Conservation (phyloP, 2,797 vertebrate genomes). For the Cynopterus sphinx region DNA sequence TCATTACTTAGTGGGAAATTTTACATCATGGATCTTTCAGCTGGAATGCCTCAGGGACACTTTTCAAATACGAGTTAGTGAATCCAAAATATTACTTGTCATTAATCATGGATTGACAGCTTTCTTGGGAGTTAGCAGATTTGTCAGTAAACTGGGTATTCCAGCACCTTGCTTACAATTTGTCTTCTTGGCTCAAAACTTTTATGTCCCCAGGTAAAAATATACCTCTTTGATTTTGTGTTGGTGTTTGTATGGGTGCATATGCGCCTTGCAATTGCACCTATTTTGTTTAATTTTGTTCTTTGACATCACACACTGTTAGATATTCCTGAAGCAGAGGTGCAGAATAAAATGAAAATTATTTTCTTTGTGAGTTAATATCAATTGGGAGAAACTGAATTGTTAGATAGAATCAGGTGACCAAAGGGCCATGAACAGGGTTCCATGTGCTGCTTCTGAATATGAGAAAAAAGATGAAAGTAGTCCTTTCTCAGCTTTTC, state of each 20-base stretch:
- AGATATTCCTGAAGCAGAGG: background rate
- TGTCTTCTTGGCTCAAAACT: background rate
- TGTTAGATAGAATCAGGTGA: background rate
- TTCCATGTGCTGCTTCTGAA: background rate
- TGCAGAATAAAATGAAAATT: background rate
- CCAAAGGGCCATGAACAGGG: background rate
- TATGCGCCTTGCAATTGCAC: background rate
- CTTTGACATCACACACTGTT: background rate
- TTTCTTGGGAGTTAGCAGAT: constrained; percentile 1
- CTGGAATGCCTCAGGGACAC: constrained; percentile 19
- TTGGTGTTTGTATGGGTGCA: background rate
- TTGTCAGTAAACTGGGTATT: background rate
- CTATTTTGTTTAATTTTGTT: constrained; percentile 19
- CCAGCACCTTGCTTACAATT: background rate
- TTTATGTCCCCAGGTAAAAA: background rate
- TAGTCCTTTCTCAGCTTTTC: background rate
- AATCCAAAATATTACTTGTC: constrained; percentile 1
- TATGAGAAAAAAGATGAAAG: background rate
- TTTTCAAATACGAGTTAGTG: background rate
- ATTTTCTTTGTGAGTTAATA: background rate
- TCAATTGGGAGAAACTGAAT: background rate
- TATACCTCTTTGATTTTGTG: background rate
- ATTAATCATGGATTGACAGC: constrained; percentile 5
- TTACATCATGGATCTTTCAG: constrained; percentile 11
- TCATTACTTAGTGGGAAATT: background rate